Conservation (phyloP, 2,888 invertebrate species). For the Lottia scabra region DNA sequence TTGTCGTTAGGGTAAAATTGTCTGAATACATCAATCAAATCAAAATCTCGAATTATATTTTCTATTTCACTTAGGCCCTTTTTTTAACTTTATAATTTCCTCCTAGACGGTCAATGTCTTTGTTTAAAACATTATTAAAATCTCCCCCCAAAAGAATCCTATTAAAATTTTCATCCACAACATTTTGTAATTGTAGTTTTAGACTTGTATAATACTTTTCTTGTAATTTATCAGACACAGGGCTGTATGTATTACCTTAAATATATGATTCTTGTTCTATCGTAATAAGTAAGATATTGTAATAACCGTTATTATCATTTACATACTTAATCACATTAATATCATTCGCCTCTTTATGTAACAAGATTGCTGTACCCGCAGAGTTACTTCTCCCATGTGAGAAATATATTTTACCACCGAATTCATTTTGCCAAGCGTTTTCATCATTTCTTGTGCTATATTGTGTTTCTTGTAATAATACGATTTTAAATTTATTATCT, state of each 20-base stretch:
- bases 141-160: neutral
- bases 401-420: neutral
- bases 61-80: neutral
- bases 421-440: neutral
- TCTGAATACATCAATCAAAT: neutral
- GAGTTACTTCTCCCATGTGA: neutral
- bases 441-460: neutral
- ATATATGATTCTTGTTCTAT: neutral
- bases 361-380: neutral
- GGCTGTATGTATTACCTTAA: neutral
- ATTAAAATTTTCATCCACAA: neutral
- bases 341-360: neutral
- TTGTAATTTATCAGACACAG: neutral
- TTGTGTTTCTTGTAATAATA: constrained; percentile 14
- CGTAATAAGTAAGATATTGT: neutral
- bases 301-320: neutral
- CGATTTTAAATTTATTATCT: constrained; percentile 6
- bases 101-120: neutral
- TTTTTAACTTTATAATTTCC: neutral
- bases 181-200: neutral
- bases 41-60: neutral
- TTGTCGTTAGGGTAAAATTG: neutral
- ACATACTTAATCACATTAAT: neutral
- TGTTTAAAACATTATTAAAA: neutral
- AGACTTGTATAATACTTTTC: neutral